A percentile compares a stretch with the other conserved stretches of the same genome.
Conservation (phyloP, 2,888 invertebrate species). For the Microplitis deprimator region DNA sequence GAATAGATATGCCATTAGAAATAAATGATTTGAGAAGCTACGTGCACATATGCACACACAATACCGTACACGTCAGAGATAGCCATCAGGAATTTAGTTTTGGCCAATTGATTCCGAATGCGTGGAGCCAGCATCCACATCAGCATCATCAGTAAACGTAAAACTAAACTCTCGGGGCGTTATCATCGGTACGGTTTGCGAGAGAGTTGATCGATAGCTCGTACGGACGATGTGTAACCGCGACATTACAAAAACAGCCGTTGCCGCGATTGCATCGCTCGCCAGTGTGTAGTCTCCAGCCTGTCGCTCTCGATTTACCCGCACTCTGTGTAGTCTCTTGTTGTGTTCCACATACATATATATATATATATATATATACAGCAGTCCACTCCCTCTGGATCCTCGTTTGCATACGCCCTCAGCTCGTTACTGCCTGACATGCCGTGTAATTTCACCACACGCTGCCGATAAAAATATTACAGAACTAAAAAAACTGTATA, state of each 20-base stretch:
- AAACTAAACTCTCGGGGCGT: slow-evolving; percentile 19
- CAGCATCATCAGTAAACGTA: slow-evolving; percentile 8
- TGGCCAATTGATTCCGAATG: slow-evolving; percentile 10
- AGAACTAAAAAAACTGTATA: background rate
- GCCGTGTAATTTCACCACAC: background rate
- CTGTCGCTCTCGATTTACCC: slow-evolving; percentile 19
- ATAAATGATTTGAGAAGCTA: background rate
- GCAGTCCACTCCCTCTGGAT: slow-evolving; percentile 15
- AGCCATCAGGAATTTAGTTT: background rate
- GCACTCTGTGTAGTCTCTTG: slow-evolving; percentile 5
- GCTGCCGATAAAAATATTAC: background rate
- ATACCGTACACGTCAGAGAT: background rate
- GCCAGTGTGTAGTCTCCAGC: slow-evolving; percentile 12
- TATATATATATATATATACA: background rate
- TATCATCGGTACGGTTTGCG: background rate
- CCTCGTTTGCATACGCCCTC: slow-evolving; percentile 14
- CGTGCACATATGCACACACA: background rate
- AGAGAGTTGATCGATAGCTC: slow-evolving; percentile 25
- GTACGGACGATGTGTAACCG: slow-evolving; percentile 24
- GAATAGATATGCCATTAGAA: background rate
- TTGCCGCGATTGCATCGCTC: slow-evolving; percentile 13
- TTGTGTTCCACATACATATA: background rate
- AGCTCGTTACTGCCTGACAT: slow-evolving; percentile 20
- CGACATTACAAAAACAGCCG: slow-evolving; percentile 27
- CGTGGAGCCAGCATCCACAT: background rate